Evolutionary conservation across 1,140 invertebrate species (phyloP), one percentile per base, ranked within the genome.

Genomic region (Cydia amplana): DNA sequence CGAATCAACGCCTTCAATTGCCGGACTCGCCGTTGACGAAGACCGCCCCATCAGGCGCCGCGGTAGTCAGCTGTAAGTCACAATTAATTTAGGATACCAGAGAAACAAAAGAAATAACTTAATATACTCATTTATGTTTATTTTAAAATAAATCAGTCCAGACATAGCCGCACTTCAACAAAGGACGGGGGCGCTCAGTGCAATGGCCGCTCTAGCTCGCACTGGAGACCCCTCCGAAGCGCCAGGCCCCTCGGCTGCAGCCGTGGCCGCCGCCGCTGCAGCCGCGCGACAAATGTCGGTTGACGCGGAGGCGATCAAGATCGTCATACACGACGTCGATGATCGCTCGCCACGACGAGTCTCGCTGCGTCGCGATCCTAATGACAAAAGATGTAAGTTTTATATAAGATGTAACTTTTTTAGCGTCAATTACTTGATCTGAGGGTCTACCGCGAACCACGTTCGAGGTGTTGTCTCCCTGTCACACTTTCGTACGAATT

Each of bases 301-400:
- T 73, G 97, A 98, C 83, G 97, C 97, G 0, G 97, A 98, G 91
- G 97, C 96, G 67, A 98, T 98, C 80, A 96, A 97, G 82, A 98
- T 98, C 80, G 97, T 98, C 74, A 98, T 98, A 81, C 97, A 98
- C 84, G 97, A 98, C 84, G 97, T 98, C 20, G 97, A 98, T 89
- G 93, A 95, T 89, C 95, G 94, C 60, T 93, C 96, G 60, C 96
- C 97, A 79, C 93, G 95, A 78, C 95, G 95, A 81, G 95, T 97
- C 36, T 94, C 96, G 18, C 91, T 98, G 25, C 94, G 96, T 74
- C 94, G 96, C 79, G 97, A 97, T 91, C 95, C 96, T 6, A 94
- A 95, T 51, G 97, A 98, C 87, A 97, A 97, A 82, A 28, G 64
- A 67, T 67, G 25, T 67, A 63, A 77, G 28, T 40, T 70, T 65